Evolutionary conservation across 2,113 vertebrate species (phyloP), one percentile per base, ranked within the genome.

Genomic region (Himantopus leucocephalus): DNA sequence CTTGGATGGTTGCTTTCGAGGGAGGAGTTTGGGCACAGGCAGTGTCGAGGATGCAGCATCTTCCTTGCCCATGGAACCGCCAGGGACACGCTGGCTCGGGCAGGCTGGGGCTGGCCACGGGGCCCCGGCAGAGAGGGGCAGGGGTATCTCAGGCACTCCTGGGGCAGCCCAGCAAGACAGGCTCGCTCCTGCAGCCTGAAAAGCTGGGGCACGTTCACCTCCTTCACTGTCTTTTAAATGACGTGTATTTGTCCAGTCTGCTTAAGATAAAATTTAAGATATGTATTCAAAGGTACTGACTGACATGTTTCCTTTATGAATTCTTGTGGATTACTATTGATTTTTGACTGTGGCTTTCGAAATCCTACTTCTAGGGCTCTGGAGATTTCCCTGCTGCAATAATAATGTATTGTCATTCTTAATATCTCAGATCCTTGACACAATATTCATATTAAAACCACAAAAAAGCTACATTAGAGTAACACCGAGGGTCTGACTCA

Each of bases 331-430:
- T 98, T 98, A 96, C 98, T 98, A 98, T 99, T 98, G 98, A 99
- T 98, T 98, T 98, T 98, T 98, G 94, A 98, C 97, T 97, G 96
- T 96, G 98, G 97, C 95, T 98, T 98, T 98, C 34, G 53, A 98
- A 98, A 98, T 98, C 95, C 98, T 98, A 88, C 98, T 97, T 98
- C 95, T 94, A 75, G 96, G 96, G 95, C 98, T 95, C 98, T 56
- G 68, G 98, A 98, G 98, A 97, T 95, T 98, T 97, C 90, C 96
- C 96, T 96, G 90, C 98, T 94, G 98, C 97, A 98, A 97, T 98
- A 97, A 98, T 99, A 98, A 98, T 97, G 97, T 97, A 98, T 98
- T 98, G 98, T 98, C 98, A 98, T 98, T 98, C 98, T 98, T 98
- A 98, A 99, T 98, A 98, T 98, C 98, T 98, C 97, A 96, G 93